Conservation (phyloP, 2,113 vertebrate genomes). For the Caracal caracal region DNA sequence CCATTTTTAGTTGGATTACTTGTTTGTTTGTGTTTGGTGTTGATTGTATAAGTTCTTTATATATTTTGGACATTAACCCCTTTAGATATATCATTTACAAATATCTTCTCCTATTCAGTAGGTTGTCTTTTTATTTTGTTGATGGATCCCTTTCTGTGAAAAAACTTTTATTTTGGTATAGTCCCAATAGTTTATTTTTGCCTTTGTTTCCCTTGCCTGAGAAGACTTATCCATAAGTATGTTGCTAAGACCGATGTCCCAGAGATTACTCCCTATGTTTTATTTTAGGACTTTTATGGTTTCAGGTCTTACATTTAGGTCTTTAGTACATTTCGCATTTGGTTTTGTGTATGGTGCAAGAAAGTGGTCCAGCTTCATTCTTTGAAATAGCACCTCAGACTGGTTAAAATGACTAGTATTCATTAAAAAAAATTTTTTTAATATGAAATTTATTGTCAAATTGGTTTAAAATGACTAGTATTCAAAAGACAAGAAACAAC, state of each 20-base stretch:
- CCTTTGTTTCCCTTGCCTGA: neutral
- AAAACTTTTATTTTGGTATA: neutral
- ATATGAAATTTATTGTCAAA: too few species aligned
- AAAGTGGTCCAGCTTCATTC: neutral
- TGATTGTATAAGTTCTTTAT: neutral
- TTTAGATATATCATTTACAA: neutral
- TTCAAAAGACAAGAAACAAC: neutral
- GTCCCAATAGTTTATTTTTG: neutral
- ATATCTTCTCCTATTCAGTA: neutral
- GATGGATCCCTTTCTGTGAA: neutral
- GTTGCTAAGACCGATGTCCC: neutral
- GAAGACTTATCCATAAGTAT: neutral
- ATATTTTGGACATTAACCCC: neutral
- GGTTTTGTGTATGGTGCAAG: neutral
- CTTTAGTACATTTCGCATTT: neutral
- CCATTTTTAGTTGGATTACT: too few species aligned
- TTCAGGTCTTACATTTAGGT: neutral
- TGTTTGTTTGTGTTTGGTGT: too few species aligned
- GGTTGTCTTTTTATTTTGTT: neutral
- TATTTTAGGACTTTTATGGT: neutral
- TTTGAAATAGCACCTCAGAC: neutral
- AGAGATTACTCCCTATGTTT: neutral
- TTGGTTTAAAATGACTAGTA: neutral
- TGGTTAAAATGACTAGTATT: neutral
- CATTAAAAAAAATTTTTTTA: neutral